Conservation (phyloP, 2,888 invertebrate species). For the Microchrysa polita region DNA sequence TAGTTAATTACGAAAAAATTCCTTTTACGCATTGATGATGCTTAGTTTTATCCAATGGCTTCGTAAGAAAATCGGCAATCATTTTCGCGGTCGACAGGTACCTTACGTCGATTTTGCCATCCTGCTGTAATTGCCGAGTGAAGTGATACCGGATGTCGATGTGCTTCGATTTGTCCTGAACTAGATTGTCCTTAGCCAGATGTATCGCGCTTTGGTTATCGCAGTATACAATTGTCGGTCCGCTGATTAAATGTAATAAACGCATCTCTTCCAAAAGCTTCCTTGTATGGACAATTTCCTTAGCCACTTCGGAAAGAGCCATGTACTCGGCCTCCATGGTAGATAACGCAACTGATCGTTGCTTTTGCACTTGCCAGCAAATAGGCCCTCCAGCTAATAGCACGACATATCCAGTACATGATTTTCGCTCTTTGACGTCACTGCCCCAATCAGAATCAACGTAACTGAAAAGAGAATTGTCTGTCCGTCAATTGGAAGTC, state of each 20-base stretch:
- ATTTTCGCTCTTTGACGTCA: no score
- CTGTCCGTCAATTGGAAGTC: slow-evolving; percentile 1
- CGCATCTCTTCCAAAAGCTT: background rate
- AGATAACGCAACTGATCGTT: background rate
- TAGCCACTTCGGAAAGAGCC: background rate
- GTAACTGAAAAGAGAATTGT: no score
- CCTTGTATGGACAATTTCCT: slow-evolving; percentile 12
- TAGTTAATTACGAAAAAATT: no score
- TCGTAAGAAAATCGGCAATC: background rate
- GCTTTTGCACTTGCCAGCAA: slow-evolving; percentile 5
- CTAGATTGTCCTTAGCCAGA: background rate
- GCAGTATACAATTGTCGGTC: background rate
- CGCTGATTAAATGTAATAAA: background rate
- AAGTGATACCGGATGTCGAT: background rate
- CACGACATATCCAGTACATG: background rate
- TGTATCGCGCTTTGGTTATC: background rate
- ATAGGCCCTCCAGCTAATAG: slow-evolving; percentile 9
- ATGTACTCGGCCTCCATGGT: no score
- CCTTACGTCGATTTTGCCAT: background rate
- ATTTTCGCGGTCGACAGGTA: background rate
- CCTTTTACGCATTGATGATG: no score
- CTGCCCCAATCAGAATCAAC: background rate
- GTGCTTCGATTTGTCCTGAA: background rate
- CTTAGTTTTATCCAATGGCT: background rate
- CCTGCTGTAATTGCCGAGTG: background rate